Evolutionary conservation across 2,888 invertebrate species (phyloP).

Genomic region (Serrognathus titanus): DNA sequence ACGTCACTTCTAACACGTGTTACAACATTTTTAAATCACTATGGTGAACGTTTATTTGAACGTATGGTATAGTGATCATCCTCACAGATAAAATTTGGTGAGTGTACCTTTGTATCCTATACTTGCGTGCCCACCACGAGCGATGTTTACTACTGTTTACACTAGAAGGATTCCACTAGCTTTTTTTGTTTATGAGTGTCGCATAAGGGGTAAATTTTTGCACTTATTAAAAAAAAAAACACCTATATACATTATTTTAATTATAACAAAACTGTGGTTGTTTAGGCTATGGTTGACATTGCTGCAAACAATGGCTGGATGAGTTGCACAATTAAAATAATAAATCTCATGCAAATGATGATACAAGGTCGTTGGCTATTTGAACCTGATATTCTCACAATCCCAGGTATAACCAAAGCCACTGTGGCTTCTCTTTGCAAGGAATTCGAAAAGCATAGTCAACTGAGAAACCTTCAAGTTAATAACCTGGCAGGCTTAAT

Average conservation of each 20-base stretch:
- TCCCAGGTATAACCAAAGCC: slow-evolving; percentile 71
- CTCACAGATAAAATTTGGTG: too few relatives aligned
- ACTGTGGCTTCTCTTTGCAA: slow-evolving; percentile 60
- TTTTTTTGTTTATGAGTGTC: too few relatives aligned
- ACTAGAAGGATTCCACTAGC: too few relatives aligned
- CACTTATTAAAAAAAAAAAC: too few relatives aligned
- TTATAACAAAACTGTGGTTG: neutral
- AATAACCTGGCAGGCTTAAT: slow-evolving; percentile 47
- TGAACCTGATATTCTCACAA: slow-evolving; percentile 68
- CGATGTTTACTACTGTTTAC: too few relatives aligned
- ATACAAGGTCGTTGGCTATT: slow-evolving; percentile 88
- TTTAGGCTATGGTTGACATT: slow-evolving; percentile 93
- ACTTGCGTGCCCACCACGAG: too few relatives aligned
- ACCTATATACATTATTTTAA: neutral
- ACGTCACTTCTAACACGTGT: too few relatives aligned
- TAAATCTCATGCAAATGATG: slow-evolving; percentile 82
- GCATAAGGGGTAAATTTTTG: too few relatives aligned
- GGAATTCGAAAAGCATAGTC: slow-evolving; percentile 41
- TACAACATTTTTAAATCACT: too few relatives aligned
- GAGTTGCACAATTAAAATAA: slow-evolving; percentile 71
- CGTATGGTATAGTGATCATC: too few relatives aligned
- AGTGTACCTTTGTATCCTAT: too few relatives aligned
- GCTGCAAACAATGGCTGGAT: slow-evolving; percentile 90
- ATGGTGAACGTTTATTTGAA: too few relatives aligned
- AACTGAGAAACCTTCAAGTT: slow-evolving; percentile 11